Percentiles rank a stretch among this genome's conserved stretches.
These are phyloP conservation scores for Auanema freiburgensis DNA, from an alignment of 2,888 invertebrate species.

Conservation along the genomic window DNA sequence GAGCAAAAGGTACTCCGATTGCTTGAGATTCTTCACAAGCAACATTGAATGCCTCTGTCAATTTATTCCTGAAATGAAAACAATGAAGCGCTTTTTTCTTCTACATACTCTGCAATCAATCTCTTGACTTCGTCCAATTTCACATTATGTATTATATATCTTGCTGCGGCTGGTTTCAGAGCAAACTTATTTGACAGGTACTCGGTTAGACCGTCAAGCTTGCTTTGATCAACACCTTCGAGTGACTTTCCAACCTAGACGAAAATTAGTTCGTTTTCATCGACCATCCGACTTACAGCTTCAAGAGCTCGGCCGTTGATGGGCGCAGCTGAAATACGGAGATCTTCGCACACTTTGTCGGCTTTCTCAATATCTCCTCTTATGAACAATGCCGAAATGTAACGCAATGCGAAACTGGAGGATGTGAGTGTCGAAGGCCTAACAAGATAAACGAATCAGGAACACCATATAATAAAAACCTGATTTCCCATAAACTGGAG, in stretches of 20 bases:
- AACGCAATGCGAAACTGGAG: not conserved
- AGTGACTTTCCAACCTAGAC: not conserved
- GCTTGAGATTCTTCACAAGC: constrained; percentile 15
- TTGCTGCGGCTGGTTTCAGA: no score
- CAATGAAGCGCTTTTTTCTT: not conserved
- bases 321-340: constrained; percentile 10
- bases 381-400: constrained; percentile 12
- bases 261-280: no score
- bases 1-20: constrained; percentile 13
- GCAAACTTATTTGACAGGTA: no score
- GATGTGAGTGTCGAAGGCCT: not conserved
- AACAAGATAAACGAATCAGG: not conserved
- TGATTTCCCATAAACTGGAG: constrained; percentile 12
- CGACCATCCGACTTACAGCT: constrained; percentile 12
- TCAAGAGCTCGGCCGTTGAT: constrained; percentile 17
- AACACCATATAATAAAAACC: no score
- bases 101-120: no score
- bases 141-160: no score
- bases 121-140: no score
- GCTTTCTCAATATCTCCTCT: not conserved
- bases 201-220: not conserved
- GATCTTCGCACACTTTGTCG: constrained; percentile 9
- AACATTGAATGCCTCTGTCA: constrained; percentile 10
- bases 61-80: constrained; percentile 6
- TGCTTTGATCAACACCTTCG: not conserved